Evolutionary conservation across 2,113 vertebrate species (phyloP).

Genomic region (Dipodomys spectabilis): DNA sequence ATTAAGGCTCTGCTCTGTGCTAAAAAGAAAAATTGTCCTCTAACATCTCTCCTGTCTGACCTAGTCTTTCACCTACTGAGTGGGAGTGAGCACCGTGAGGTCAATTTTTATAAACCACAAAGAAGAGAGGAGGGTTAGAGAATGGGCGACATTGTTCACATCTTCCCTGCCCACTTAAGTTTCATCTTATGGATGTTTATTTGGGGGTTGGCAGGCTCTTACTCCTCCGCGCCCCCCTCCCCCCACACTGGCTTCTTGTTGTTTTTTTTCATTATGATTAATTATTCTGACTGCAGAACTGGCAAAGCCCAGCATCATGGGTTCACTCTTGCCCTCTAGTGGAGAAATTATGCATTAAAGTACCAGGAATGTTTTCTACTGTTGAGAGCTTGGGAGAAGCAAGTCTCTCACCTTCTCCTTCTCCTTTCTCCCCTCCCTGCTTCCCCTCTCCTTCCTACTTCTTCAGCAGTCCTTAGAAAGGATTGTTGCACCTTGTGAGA

Average conservation of each 20-base stretch:
- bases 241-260: conserved; percentile 13
- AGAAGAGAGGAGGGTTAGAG: background rate
- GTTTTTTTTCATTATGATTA: background rate
- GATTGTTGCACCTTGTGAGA: background rate
- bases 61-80: background rate
- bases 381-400: background rate
- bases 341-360: conserved; percentile 1
- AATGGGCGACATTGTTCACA: conserved; percentile 27
- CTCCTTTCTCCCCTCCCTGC: background rate
- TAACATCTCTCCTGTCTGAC: background rate
- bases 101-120: background rate
- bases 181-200: conserved; percentile 60
- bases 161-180: background rate
- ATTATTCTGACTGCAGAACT: conserved; percentile 48
- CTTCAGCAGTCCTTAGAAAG: background rate
- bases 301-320: background rate
- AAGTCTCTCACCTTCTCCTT: background rate
- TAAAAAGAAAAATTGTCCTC: background rate
- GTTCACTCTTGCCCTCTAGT: conserved; percentile 70
- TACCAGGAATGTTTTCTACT: background rate
- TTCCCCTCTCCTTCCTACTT: background rate
- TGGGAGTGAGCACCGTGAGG: background rate
- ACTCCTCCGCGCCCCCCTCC: background rate
- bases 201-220: background rate
- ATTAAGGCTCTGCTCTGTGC: conserved; percentile 14